Percentiles rank a stretch among this genome's conserved stretches.
Conservation (phyloP, 2,888 invertebrate genomes). For the Synergus itoensis region DNA sequence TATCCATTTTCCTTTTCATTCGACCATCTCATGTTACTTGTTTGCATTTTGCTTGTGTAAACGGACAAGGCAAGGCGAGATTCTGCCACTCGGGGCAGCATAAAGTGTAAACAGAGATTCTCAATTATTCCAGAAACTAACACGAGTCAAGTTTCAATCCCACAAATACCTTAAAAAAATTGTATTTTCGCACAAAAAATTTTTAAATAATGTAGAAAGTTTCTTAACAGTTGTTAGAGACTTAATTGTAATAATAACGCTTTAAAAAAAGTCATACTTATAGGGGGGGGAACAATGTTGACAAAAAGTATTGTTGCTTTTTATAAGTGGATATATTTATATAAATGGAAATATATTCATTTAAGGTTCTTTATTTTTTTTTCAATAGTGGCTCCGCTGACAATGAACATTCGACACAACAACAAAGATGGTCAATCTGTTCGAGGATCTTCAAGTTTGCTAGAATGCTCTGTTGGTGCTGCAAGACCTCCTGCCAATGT, state of each 20-base stretch:
- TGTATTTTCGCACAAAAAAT: not conserved
- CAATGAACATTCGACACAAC: constrained; percentile 82
- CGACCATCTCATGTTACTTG: not conserved
- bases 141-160: not conserved
- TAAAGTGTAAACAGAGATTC: constrained; percentile 15
- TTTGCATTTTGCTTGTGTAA: not conserved
- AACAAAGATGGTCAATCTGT: constrained; percentile 87
- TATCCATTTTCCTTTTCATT: not conserved
- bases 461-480: constrained; percentile 88
- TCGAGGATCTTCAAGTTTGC: constrained; percentile 88
- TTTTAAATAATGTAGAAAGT: not conserved
- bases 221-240: not conserved
- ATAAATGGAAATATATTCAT: too few species aligned
- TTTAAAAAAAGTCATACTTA: not conserved
- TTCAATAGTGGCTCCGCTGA: constrained; percentile 88
- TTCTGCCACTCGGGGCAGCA: not conserved
- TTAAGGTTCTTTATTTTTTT: constrained; percentile 36
- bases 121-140: not conserved
- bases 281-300: too few species aligned
- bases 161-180: not conserved
- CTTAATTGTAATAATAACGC: not conserved
- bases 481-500: constrained; percentile 91
- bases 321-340: too few species aligned
- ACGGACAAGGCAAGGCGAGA: not conserved
- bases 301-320: too few species aligned